Conservation (phyloP, 2,797 vertebrate species). For the Vespertilio murinus region DNA sequence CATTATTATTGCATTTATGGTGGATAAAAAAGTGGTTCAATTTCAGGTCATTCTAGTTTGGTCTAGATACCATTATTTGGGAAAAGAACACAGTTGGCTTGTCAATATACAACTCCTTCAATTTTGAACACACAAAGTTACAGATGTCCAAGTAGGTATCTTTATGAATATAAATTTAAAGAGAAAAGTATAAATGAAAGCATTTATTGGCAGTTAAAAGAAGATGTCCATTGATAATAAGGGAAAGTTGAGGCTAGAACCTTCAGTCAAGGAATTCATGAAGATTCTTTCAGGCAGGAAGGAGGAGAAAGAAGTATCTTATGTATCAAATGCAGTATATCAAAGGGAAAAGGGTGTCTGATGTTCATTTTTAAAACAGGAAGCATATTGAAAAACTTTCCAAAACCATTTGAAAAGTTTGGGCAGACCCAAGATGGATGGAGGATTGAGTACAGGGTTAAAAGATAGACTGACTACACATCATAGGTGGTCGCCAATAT, state of each 20-base stretch:
- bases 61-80: neutral
- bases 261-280: neutral
- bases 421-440: neutral
- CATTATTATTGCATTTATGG: neutral
- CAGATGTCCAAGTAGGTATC: neutral
- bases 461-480: neutral
- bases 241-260: neutral
- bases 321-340: neutral
- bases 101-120: neutral
- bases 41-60: neutral
- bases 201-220: neutral
- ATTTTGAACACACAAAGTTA: neutral
- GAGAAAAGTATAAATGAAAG: neutral
- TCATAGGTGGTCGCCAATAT: neutral
- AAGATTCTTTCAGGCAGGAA: neutral
- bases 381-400: neutral
- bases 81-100: neutral
- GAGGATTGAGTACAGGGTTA: neutral
- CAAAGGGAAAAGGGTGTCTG: neutral
- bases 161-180: slow-evolving; percentile 2
- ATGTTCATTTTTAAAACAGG: neutral
- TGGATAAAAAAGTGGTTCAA: neutral
- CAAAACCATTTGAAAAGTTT: neutral
- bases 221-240: neutral
- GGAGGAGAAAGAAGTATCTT: neutral